Evolutionary conservation across 2,888 invertebrate species (phyloP), one percentile per base, ranked within the genome.

Genomic region (Oxycera nigricornis): DNA sequence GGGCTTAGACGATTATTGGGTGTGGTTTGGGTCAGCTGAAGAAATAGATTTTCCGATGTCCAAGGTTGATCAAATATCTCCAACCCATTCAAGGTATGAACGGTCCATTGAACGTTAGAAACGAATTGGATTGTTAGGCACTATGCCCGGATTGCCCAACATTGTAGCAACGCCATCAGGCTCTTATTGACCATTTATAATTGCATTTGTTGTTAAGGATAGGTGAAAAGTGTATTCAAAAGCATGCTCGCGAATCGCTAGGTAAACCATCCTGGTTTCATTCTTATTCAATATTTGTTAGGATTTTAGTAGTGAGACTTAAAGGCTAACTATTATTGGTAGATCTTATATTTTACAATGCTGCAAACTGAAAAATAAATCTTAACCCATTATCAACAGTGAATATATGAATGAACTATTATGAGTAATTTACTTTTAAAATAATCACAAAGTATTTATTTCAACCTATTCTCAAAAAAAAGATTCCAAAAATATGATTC

Each of bases 1-100:
- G 39, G 20, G 22, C 30, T 26, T 41, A 68, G 46, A 68, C 52
- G 70, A 72, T 72, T 28, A 30, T 39, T 59, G 72, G 72, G 72
- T 72, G 72, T 72, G 72, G 76, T 74, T 67, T n/a, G 59, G 67
- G 50, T 72, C 73, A 73, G 76, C 74, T 73, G 68, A 76, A 65
- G 68, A 74, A 76, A 72, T 76, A 55, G 76, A 76, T 74, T 73
- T 76, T 67, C 72, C 61, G 76, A 76, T 76, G 76, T 76, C 76
- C 76, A 76, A 76, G 76, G 76, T 76, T 76, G 76, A 76, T 74
- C 74, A 68, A 74, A 76, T 74, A 74, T 70, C 75, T 52, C 73
- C 39, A 65, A 65, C 9, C 24, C 65, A 52, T 70, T 52, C 70
- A 31, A 55, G 17, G 73, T 76, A 67, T 75, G 75, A 75, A 70